phyloP scores from a whole-genome alignment of 1,140 invertebrate species.

The Platorchestia sp. region DNA sequence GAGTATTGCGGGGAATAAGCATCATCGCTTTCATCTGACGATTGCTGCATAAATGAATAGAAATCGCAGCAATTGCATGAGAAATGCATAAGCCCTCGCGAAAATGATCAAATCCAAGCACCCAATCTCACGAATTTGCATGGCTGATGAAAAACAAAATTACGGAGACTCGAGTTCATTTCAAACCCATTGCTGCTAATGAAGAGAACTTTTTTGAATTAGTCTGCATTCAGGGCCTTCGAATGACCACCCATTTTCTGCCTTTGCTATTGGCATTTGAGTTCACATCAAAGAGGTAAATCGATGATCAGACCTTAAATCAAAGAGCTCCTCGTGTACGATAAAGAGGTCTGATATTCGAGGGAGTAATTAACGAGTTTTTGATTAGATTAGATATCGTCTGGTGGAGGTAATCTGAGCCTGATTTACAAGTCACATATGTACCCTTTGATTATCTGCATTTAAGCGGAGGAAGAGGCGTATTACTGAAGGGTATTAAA shows the following conservation, averaged over 20 bases:
- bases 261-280: slow-evolving; percentile 12
- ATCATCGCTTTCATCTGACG: not conserved
- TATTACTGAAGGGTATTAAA: too few relatives aligned
- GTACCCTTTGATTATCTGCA: not conserved
- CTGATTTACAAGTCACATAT: not conserved
- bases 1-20: not conserved
- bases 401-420: not conserved
- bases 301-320: slow-evolving; percentile 22
- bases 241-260: not conserved
- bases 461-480: too few relatives aligned
- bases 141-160: not conserved
- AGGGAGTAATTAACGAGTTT: slow-evolving; percentile 20
- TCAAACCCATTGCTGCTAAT: not conserved
- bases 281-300: slow-evolving; percentile 35
- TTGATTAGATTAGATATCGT: not conserved
- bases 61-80: not conserved
- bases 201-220: slow-evolving; percentile 10
- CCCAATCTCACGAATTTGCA: not conserved
- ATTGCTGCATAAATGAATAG: not conserved
- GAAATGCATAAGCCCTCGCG: not conserved
- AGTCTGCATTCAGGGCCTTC: not conserved
- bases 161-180: not conserved
- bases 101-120: not conserved
- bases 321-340: slow-evolving; percentile 10
- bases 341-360: not conserved